These are phyloP conservation scores for Neogobius melanostomus DNA, from an alignment of 2,113 vertebrate genomes.

Conservation along the genomic window DNA sequence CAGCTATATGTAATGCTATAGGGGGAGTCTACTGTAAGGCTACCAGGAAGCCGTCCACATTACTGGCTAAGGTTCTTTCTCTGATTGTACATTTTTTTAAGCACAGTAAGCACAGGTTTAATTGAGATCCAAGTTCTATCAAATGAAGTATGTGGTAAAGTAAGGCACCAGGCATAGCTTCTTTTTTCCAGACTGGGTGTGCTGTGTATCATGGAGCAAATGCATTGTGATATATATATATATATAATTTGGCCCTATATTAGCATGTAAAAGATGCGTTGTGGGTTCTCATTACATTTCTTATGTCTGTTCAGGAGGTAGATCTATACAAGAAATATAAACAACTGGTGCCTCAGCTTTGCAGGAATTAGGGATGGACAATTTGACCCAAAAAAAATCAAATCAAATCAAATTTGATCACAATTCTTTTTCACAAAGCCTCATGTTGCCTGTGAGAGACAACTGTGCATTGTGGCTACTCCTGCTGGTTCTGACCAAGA, in stretches of 20 bases:
- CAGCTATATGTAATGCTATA: conserved; percentile 18
- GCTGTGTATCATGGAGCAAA: background rate
- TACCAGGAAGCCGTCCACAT: conserved; percentile 8
- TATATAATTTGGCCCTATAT: background rate
- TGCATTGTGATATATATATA: background rate
- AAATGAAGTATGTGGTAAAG: background rate
- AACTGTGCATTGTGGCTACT: too few relatives aligned
- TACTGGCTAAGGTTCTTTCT: conserved; percentile 5
- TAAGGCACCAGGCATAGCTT: background rate
- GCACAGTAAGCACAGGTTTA: background rate
- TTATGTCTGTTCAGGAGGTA: too few relatives aligned
- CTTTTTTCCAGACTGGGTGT: background rate
- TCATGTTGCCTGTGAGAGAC: too few relatives aligned
- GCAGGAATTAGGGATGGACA: too few relatives aligned
- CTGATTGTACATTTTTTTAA: conserved; percentile 15
- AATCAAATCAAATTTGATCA: too few relatives aligned
- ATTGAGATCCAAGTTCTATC: background rate
- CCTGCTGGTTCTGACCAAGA: too few relatives aligned
- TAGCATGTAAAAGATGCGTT: too few relatives aligned
- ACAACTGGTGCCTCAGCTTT: too few relatives aligned
- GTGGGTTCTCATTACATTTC: too few relatives aligned
- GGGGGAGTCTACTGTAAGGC: conserved; percentile 7
- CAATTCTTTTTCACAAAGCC: too few relatives aligned
- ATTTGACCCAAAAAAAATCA: too few relatives aligned
- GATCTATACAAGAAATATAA: too few relatives aligned